Evolutionary conservation across 2,797 vertebrate species (phyloP), one percentile per base, ranked within the genome.

Genomic region (Myotis vivesi): DNA sequence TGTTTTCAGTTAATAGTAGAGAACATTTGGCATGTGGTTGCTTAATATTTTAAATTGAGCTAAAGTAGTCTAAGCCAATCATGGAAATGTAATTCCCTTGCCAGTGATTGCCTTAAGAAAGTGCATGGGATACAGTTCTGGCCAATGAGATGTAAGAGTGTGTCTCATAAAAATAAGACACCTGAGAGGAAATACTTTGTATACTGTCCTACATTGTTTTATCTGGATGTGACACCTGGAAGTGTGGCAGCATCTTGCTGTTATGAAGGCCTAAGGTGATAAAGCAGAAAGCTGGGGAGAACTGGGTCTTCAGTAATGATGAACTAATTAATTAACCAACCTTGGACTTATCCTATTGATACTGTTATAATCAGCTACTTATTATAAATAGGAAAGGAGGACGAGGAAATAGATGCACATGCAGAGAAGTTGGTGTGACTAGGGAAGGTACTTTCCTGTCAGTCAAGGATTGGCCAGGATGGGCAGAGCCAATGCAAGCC

Each of bases 81-180:
- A 36, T 46, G 30, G 28, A 90, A 85, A 57, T 73, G 20, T 51
- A 75, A 80, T 62, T 72, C 17, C 30, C 49, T 80, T 71, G 51
- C 13, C 62, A 38, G 77, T 66, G 49, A 93, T 4, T 91, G 46
- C 16, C 77, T 85, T 92, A 89, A 16, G 51, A 93, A 95, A 57
- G 49, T 66, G 7, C 57, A 25, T 55, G 28, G 30, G 55, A 66
- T 73, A 2, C 2, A 68, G 1, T 72, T 92, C 44, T 94, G 66
- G 44, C 68, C 72, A 75, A 69, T 55, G 51, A 91, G 19, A 77
- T 53, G 8, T 82, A 83, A 86, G 62, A 71, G 51, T 53, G 77
- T 44, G 15, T 93, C 51, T 94, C 66, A 75, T 55, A 46, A 49
- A 16, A 49, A 55, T 51, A 64, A 82, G 53, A 75, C 30, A 73